Base-by-base conservation (phyloP, 2,113 vertebrate species). In the Periophthalmodon schlosseri region DNA sequence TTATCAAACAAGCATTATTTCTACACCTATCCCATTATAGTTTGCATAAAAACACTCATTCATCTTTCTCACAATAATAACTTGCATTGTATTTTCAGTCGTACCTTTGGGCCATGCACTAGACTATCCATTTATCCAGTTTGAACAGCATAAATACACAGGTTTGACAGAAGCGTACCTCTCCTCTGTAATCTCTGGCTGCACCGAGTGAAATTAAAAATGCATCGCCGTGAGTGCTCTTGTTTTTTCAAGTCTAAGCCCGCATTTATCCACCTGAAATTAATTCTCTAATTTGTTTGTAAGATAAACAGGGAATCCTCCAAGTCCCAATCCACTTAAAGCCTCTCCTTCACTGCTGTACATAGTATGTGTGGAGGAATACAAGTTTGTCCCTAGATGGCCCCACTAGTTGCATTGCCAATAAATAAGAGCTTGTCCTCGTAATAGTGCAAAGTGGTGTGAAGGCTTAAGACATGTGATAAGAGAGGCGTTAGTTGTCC, bases 231-330 rank as follows among this genome's bases (percentile, higher is more conserved):
- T 58, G 81, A 84, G 82, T 79, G 88, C 83, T 85, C 69, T 88
- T 81, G 82, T 79, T 47, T 67, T 78, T 92, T 79, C 81, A 78
- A 85, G 86, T 85, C 76, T 87, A 72, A 84, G 86, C 83, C 71
- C 75, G 84, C 86, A 88, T 91, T 85, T 86, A 85, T 88, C 81
- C 86, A 84, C 86, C 81, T 85, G 80, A 91, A 93, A 93, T 91
- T 78, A 85, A 92, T 92, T 93, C 75, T 81, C 77, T 88, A 77
- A 89, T 90, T 85, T 87, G 74, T 87, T 89, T 91, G 87, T 73
- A 84, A 89, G 87, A 89, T 86, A 91, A 85, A 89, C 75, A 84
- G 87, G 87, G 89, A 93, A 89, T 92, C 88, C 80, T 86, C 39
- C 13, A 71, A 72, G 74, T 91, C 89, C 88, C 91, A 79, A 79